These are phyloP conservation scores for Didymodactylos carnosus DNA, from an alignment of 2,888 invertebrate genomes.

Conservation along the genomic window DNA sequence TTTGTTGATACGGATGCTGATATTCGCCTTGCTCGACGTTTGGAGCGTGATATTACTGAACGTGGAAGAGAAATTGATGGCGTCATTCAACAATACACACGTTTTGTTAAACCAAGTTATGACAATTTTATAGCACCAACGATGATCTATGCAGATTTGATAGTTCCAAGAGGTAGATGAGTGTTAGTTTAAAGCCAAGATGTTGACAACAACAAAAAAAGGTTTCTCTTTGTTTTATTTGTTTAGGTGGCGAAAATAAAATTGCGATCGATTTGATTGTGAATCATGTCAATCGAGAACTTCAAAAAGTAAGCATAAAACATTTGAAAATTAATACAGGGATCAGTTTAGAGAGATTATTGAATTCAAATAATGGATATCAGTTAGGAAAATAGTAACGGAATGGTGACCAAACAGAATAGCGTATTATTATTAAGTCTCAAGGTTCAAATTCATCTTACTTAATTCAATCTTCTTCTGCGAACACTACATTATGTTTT, in stretches of 20 bases:
- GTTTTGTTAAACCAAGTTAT: constrained; percentile 91
- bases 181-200: too few relatives aligned
- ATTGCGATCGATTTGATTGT: constrained; percentile 92
- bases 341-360: too few relatives aligned
- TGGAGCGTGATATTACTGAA: constrained; percentile 69
- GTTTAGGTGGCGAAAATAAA: constrained; percentile 60
- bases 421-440: too few relatives aligned
- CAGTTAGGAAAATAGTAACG: too few relatives aligned
- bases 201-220: background rate
- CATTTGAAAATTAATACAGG: too few relatives aligned
- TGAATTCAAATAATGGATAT: too few relatives aligned
- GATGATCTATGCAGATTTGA: constrained; percentile 69
- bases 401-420: too few relatives aligned
- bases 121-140: constrained; percentile 82
- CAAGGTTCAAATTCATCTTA: too few relatives aligned
- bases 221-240: background rate
- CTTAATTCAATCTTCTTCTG: too few relatives aligned
- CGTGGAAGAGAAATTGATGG: constrained; percentile 80
- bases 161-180: constrained; percentile 61
- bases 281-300: constrained; percentile 87
- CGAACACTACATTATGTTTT: too few relatives aligned
- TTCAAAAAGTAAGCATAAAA: constrained; percentile 46
- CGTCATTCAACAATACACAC: constrained; percentile 82
- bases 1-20: constrained; percentile 98
- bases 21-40: constrained; percentile 67